Evolutionary conservation across 2,888 invertebrate genomes (phyloP).

Genomic region (Malthinus flaveolus): DNA sequence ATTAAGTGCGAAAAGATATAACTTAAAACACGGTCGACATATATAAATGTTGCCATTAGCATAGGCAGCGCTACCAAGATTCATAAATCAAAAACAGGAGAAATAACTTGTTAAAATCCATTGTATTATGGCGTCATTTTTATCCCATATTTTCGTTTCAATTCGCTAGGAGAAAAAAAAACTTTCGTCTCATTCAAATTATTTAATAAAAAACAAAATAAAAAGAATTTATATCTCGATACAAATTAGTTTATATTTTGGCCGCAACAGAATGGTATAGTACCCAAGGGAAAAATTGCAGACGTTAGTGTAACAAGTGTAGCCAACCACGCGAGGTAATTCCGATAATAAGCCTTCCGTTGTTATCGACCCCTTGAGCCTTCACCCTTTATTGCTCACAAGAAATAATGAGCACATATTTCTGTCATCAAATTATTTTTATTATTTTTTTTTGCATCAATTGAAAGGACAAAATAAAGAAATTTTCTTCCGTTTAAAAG

Average conservation of each 20-base stretch:
- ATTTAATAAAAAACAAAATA: no score
- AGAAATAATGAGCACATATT: slow-evolving; percentile 29
- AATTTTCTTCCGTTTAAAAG: not conserved
- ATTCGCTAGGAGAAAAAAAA: slow-evolving; percentile 6
- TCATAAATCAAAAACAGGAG: slow-evolving; percentile 55
- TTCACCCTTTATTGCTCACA: slow-evolving; percentile 28
- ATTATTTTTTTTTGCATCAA: slow-evolving; percentile 8
- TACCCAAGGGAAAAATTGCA: slow-evolving; percentile 53
- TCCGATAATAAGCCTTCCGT: slow-evolving; percentile 42
- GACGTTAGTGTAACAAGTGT: slow-evolving; percentile 44
- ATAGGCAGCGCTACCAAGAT: slow-evolving; percentile 54
- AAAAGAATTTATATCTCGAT: not conserved
- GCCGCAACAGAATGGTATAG: slow-evolving; percentile 40
- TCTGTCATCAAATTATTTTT: slow-evolving; percentile 23
- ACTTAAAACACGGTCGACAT: slow-evolving; percentile 51
- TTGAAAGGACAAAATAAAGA: no score
- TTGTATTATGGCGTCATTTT: slow-evolving; percentile 56
- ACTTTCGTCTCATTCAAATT: not conserved
- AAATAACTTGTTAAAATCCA: slow-evolving; percentile 55
- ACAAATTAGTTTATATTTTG: slow-evolving; percentile 39
- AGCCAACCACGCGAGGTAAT: slow-evolving; percentile 39
- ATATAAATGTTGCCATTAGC: slow-evolving; percentile 57
- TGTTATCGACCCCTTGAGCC: slow-evolving; percentile 38
- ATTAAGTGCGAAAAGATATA: slow-evolving; percentile 56
- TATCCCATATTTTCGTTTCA: slow-evolving; percentile 44